Evolutionary conservation across 2,888 invertebrate genomes (phyloP).

Genomic region (Trichogramma evanescens): DNA sequence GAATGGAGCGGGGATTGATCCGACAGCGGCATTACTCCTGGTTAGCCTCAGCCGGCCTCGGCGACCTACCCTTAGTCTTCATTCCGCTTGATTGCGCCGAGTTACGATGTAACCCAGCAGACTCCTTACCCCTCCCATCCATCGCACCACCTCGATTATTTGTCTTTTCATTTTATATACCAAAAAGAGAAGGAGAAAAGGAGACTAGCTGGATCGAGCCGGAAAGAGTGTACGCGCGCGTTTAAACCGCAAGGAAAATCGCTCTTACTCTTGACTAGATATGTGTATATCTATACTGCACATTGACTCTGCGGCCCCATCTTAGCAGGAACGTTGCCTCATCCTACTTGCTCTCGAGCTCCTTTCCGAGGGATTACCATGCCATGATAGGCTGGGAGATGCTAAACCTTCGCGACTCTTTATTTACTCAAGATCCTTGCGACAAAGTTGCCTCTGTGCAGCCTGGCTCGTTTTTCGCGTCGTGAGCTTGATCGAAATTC

Average conservation of each 20-base stretch:
- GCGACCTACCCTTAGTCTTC: conserved; percentile 44
- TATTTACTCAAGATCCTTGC: conserved; percentile 9
- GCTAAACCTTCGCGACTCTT: conserved; percentile 6
- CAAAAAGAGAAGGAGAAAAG: conserved; percentile 15
- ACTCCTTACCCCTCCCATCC: conserved; percentile 39
- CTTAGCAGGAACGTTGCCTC: conserved; percentile 1
- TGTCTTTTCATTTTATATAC: conserved; percentile 42
- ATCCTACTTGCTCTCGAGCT: not conserved
- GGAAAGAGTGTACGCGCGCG: no score
- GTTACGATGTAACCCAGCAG: conserved; percentile 40
- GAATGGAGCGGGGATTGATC: conserved; percentile 42
- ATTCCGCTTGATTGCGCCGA: conserved; percentile 47
- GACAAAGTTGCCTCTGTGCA: not conserved
- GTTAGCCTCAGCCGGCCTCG: conserved; percentile 43
- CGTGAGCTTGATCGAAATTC: no score
- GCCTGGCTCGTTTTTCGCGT: not conserved
- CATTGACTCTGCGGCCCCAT: no score
- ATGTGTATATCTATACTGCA: no score
- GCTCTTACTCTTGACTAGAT: no score
- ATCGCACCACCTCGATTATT: conserved; percentile 40
- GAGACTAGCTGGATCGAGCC: no score
- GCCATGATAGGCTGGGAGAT: not conserved
- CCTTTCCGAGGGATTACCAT: conserved; percentile 21
- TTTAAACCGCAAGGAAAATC: no score
- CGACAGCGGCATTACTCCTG: conserved; percentile 44